phyloP scores from a whole-genome alignment of 2,888 invertebrate genomes.

The Blera fallax region DNA sequence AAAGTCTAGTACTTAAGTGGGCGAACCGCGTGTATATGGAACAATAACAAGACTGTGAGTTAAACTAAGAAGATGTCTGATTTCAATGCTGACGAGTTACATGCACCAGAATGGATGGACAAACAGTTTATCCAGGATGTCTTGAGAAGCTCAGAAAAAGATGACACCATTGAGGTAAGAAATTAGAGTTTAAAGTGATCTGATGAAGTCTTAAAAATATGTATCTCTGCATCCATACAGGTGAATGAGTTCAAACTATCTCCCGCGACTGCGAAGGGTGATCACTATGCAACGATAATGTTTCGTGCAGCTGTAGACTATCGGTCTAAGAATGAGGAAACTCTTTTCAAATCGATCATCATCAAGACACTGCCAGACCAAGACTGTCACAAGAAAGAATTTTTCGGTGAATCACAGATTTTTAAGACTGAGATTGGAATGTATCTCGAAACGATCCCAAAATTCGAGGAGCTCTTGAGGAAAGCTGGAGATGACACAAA shows the following conservation, averaged over 20 bases:
- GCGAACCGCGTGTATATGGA: not conserved
- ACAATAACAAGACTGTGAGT: not conserved
- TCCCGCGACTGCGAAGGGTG: constrained; percentile 72
- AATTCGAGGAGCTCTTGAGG: constrained; percentile 62
- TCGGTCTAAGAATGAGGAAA: not conserved
- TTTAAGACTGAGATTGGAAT: constrained; percentile 72
- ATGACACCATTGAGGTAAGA: not conserved
- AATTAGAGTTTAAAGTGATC: not conserved
- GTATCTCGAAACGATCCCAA: constrained; percentile 68
- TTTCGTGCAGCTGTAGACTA: constrained; percentile 60
- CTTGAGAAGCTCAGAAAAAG: not conserved
- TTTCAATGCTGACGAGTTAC: constrained; percentile 73
- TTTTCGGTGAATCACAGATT: constrained; percentile 23
- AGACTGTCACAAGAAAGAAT: constrained; percentile 57
- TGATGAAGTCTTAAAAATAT: not conserved
- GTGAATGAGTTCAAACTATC: constrained; percentile 1
- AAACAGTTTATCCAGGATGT: constrained; percentile 57
- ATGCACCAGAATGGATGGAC: constrained; percentile 73
- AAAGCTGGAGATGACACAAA: constrained; percentile 61
- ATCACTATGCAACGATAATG: constrained; percentile 75
- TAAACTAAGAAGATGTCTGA: not conserved
- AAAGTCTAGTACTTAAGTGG: not conserved
- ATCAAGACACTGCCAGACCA: constrained; percentile 66
- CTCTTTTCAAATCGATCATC: constrained; percentile 50
- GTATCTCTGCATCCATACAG: not conserved